Conservation (phyloP, 2,797 vertebrate species). For the Muscicapa striata region DNA sequence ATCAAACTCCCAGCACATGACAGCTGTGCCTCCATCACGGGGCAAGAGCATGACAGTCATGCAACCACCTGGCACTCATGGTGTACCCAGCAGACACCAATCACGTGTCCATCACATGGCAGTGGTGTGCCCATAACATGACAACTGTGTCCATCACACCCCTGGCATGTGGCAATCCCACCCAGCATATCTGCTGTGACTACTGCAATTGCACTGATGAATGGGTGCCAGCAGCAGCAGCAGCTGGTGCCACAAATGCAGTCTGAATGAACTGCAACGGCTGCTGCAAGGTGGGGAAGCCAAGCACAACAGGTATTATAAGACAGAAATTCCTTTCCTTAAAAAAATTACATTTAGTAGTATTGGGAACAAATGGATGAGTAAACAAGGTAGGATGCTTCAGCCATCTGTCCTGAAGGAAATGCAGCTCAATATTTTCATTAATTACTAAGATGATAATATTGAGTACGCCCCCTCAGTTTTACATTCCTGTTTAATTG, state of each 20-base stretch:
- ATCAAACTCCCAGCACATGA: fast-evolving
- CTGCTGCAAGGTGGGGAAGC: neutral
- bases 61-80: too few species aligned
- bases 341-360: neutral
- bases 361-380: neutral
- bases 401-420: neutral
- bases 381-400: neutral
- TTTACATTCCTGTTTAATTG: neutral
- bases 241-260: neutral
- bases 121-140: neutral
- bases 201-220: fast-evolving
- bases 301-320: neutral
- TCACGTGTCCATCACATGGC: fast-evolving
- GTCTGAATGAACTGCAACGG: neutral
- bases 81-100: fast-evolving
- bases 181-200: too few species aligned
- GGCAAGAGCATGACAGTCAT: fast-evolving
- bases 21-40: fast-evolving
- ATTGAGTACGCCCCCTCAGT: neutral
- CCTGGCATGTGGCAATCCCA: fast-evolving
- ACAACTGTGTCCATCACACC: fast-evolving
- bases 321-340: neutral
- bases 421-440: neutral
- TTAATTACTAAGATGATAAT: neutral
- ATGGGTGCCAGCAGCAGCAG: neutral